Evolutionary conservation across 2,113 vertebrate genomes (phyloP), one percentile per base, ranked within the genome.

Genomic region (Chiloscyllium plagiosum): DNA sequence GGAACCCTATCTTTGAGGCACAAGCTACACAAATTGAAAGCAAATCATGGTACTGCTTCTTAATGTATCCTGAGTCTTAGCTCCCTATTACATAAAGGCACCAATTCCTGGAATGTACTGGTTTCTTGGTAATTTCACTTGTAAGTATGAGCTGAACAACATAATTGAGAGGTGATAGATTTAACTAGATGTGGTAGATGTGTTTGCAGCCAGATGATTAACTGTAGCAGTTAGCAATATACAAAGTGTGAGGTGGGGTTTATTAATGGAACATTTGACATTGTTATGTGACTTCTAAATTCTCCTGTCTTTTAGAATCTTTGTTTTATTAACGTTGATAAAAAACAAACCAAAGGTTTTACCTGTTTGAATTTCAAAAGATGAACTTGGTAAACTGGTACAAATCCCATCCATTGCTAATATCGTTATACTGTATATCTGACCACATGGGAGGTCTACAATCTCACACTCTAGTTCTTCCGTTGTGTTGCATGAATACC

Each of bases 291-390:
- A 29, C 3, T 66, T 93, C 17, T 8, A 33, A 66, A 6, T 37
- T 66, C 37, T 65, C 56, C 89, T n/a, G 17, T 65, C 69, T 95
- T 70, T 66, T 65, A n/a, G 19, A 33, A 6, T 10, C 33, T 93
- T n/a, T 66, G 66, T 56, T 69, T 19, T 65, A 12, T 61, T 90
- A 29, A 12, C 29, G 15, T 50, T 95, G 42, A 19, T 19, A 37
- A 93, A 66, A 95, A 56, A 42, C 29, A 7, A 29, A 76, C 20
- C 6, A 37, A 37, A 17, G 8, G 42, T 7, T 95, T 50, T 97
- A 98, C 98, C 98, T 96, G 97, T 97, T 96, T 96, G 97, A 12
- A 98, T 96, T 95, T 95, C 97, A 96, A 96, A 96, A 4, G 97
- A 96, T 4, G 97, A 97, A 56, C 97, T 98, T 87, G 97, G 97